phyloP scores from a whole-genome alignment of 1,140 invertebrate genomes.

The Hycleus cichorii region DNA sequence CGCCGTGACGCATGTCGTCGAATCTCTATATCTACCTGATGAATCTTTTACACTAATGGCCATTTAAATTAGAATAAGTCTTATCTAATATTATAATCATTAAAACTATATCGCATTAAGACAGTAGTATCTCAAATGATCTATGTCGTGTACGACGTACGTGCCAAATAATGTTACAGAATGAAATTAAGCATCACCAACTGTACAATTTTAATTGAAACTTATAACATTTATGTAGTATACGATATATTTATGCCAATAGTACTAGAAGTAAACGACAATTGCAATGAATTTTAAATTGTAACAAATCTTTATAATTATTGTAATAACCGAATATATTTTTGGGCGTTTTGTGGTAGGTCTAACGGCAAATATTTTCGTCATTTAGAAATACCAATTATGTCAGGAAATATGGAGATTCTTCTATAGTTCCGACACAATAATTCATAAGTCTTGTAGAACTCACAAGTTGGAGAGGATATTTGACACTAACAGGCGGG shows the following conservation, averaged over 20 bases:
- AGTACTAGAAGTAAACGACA: too few relatives aligned
- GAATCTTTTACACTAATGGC: constrained; percentile 32
- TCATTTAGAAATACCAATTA: neutral
- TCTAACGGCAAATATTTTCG: too few relatives aligned
- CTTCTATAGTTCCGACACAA: constrained; percentile 2
- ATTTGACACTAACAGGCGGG: constrained; percentile 10
- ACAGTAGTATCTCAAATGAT: constrained; percentile 4
- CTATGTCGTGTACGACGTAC: neutral
- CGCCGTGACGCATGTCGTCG: constrained; percentile 38
- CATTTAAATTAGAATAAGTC: constrained; percentile 32
- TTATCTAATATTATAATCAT: constrained; percentile 21
- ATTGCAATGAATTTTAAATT: too few relatives aligned
- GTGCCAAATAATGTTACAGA: constrained; percentile 8
- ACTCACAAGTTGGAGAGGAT: constrained; percentile 9
- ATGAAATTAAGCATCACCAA: constrained; percentile 3
- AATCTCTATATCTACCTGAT: constrained; percentile 30
- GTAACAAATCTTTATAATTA: too few relatives aligned
- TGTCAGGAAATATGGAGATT: constrained; percentile 1
- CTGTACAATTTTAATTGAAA: neutral
- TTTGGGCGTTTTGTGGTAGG: too few relatives aligned
- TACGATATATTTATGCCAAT: too few relatives aligned
- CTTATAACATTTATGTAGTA: neutral
- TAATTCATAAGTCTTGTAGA: constrained; percentile 2
- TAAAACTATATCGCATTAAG: too few relatives aligned
- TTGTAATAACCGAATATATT: too few relatives aligned